A percentile compares a stretch with the other conserved stretches of the same genome.
Conservation (phyloP, 2,113 vertebrate species). For the Tursiops truncatus region DNA sequence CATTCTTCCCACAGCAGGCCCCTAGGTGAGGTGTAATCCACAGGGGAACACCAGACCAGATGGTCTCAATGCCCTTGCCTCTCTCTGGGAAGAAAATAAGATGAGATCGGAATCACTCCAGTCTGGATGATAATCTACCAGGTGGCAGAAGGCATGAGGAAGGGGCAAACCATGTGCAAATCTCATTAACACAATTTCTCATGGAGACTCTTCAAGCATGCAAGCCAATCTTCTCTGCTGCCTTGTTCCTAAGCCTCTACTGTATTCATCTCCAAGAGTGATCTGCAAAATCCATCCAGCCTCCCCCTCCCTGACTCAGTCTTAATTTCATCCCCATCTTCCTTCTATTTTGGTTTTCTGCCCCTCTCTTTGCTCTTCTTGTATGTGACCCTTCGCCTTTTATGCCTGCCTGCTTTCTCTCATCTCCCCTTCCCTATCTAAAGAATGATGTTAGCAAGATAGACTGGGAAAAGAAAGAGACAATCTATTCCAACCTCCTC, state of each 20-base stretch:
- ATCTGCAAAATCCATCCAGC: neutral
- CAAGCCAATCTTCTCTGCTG: neutral
- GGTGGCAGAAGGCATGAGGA: slow-evolving; percentile 41
- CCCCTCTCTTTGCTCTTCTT: neutral
- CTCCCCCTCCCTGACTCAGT: neutral
- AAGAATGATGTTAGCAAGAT: neutral
- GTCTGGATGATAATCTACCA: slow-evolving; percentile 29
- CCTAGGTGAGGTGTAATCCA: neutral
- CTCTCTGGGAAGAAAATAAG: slow-evolving; percentile 52
- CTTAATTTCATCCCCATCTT: neutral
- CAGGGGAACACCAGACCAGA: slow-evolving; percentile 36
- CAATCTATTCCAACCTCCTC: neutral
- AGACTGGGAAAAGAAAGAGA: neutral
- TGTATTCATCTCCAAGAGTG: neutral
- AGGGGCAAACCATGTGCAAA: slow-evolving; percentile 23
- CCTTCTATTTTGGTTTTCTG: neutral
- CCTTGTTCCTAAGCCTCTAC: neutral
- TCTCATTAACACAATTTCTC: slow-evolving; percentile 66
- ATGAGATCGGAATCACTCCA: slow-evolving; percentile 40
- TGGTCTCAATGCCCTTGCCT: slow-evolving; percentile 36
- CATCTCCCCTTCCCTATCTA: neutral
- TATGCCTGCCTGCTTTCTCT: neutral
- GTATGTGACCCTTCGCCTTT: neutral
- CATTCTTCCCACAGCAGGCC: neutral
- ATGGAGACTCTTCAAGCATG: slow-evolving; percentile 1